Conservation (phyloP, 2,113 vertebrate genomes). For the Bufo bufo region DNA sequence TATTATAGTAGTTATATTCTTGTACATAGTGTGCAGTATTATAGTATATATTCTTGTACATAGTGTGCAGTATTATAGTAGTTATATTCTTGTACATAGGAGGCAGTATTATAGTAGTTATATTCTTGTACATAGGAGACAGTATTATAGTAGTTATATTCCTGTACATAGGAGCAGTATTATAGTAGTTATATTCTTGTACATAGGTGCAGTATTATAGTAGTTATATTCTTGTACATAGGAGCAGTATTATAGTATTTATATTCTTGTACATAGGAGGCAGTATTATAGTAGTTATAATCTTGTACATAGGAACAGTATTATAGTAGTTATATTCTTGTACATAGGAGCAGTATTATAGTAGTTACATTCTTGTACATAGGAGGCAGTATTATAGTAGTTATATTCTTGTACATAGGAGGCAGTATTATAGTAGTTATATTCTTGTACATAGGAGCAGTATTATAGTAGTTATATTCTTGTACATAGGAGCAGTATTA, state of each 20-base stretch:
- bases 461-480: not conserved
- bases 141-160: too few species aligned
- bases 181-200: too few species aligned
- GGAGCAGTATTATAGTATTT: too few species aligned
- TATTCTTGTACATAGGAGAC: not conserved
- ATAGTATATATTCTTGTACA: not conserved
- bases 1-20: too few species aligned
- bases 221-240: too few species aligned
- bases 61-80: not conserved
- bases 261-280: conserved; percentile 1
- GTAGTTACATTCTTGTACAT: not conserved
- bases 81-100: not conserved
- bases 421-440: too few species aligned
- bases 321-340: conserved; percentile 1
- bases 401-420: conserved; percentile 7
- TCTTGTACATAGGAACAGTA: not conserved
- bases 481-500: too few species aligned
- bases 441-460: conserved; percentile 6
- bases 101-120: not conserved
- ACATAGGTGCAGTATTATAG: too few species aligned
- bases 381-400: conserved; percentile 18
- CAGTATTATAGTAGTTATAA: conserved; percentile 12
- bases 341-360: not conserved
- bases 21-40: too few species aligned
- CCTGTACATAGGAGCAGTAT: too few species aligned